Evolutionary conservation across 2,113 vertebrate species (phyloP), one percentile per base, ranked within the genome.

Genomic region (Cavia aperea): DNA sequence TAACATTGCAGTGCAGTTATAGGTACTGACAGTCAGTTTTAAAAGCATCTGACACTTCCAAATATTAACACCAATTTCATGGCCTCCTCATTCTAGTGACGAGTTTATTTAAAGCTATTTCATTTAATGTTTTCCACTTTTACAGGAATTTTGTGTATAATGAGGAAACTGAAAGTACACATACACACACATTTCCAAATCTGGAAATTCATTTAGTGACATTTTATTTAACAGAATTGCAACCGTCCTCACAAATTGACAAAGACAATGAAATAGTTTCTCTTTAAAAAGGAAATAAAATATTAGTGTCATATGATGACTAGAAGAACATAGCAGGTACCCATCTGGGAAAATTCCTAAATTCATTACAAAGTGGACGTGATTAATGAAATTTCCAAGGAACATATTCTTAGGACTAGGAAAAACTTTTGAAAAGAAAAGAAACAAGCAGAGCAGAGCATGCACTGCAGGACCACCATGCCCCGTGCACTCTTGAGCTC

Each of bases 141-240:
- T 70, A 81, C 0, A 94, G 14, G 11, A 73, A 86, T 51, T 93
- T 56, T 84, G 19, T 73, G 83, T 86, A 51, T 88, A 31, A 70
- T 54, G 54, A 88, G 91, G 65, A 94, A 90, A 86, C 77, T 96
- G 26, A 96, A 96, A 97, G 89, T 18, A 33, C 46, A 95, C 39
- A 89, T 58, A 39, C 24, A 94, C 62, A 95, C 83, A 97, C 90
- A 97, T 95, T 97, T 96, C 81, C 93, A 68, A 95, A 94, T 93
- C 95, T 96, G 88, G 96, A 97, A 96, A 96, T 97, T 96, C 92
- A 95, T 95, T 96, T 96, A 93, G 92, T 95, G 91, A 89, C 84
- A 92, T 96, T 97, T 97, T 97, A 97, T 97, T 98, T 94, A 96
- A 96, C 84, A 96, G 92, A 94, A 96, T 54, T 94, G 79, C 70